phyloP scores from a whole-genome alignment of 2,797 vertebrate species.

The Limnodromus scolopaceus region DNA sequence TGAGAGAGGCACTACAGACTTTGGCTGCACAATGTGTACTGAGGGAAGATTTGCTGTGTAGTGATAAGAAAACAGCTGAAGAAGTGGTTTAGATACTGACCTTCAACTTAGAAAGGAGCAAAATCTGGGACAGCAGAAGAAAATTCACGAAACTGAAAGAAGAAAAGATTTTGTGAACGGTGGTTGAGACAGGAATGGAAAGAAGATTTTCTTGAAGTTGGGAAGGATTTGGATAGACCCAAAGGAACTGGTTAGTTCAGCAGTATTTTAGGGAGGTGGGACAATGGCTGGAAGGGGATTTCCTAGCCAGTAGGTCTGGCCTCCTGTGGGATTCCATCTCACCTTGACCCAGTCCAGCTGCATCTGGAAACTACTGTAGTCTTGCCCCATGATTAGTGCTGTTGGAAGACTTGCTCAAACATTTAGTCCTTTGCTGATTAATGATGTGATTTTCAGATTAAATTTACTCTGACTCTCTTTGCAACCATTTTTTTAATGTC shows the following conservation, averaged over 20 bases:
- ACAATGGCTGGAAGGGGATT: not conserved
- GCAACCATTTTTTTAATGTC: not conserved
- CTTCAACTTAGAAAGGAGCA: not conserved
- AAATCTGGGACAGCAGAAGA: not conserved
- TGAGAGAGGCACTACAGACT: not conserved
- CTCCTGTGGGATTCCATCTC: not conserved
- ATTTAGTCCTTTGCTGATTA: not conserved
- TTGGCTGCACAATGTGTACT: rapidly evolving
- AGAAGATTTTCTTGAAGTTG: not conserved
- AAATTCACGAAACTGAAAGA: not conserved
- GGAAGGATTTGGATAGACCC: not conserved
- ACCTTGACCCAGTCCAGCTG: not conserved
- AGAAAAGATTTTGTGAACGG: not conserved
- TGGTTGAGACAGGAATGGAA: not conserved
- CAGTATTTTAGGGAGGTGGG: not conserved
- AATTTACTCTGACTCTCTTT: not conserved
- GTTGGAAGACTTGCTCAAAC: not conserved
- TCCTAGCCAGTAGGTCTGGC: not conserved
- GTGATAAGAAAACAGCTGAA: not conserved
- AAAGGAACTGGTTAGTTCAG: not conserved
- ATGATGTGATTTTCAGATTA: not conserved
- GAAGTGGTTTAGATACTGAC: not conserved
- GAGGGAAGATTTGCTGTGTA: not conserved
- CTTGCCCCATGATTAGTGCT: not conserved
- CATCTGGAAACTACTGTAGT: not conserved